phyloP scores from a whole-genome alignment of 2,113 vertebrate genomes.

The Sarotherodon lohbergeri region DNA sequence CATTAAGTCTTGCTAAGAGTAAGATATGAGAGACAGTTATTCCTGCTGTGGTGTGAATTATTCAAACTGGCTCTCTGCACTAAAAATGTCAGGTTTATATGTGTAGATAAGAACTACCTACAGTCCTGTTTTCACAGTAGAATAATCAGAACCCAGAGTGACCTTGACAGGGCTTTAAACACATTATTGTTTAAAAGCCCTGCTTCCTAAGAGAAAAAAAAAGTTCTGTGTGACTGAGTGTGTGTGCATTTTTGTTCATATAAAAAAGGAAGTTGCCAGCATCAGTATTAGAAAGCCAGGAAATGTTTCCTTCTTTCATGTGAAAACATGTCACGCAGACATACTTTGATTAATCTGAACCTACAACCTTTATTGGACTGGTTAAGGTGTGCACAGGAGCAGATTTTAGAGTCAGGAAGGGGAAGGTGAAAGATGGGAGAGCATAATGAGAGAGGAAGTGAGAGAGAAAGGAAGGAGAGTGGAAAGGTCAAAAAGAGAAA shows the following conservation, averaged over 20 bases:
- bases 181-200: constrained; percentile 32
- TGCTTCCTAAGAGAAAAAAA: constrained; percentile 4
- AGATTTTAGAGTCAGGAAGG: constrained; percentile 49
- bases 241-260: not conserved
- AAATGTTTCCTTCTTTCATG: constrained; percentile 47
- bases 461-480: constrained; percentile 32
- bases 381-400: constrained; percentile 62
- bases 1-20: not conserved
- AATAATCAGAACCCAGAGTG: not conserved
- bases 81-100: not conserved
- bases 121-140: constrained; percentile 21
- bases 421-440: constrained; percentile 22
- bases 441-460: constrained; percentile 28
- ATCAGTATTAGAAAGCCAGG: constrained; percentile 58
- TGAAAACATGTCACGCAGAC: constrained; percentile 20
- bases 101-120: not conserved
- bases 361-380: constrained; percentile 73
- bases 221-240: not conserved
- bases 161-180: constrained; percentile 14
- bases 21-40: not conserved
- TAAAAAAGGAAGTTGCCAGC: constrained; percentile 33
- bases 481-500: constrained; percentile 29
- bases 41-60: not conserved
- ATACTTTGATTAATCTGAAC: constrained; percentile 44
- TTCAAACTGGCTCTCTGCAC: not conserved